Evolutionary conservation across 2,797 vertebrate species (phyloP).

Genomic region (Oryzias dopingdopingensis): DNA sequence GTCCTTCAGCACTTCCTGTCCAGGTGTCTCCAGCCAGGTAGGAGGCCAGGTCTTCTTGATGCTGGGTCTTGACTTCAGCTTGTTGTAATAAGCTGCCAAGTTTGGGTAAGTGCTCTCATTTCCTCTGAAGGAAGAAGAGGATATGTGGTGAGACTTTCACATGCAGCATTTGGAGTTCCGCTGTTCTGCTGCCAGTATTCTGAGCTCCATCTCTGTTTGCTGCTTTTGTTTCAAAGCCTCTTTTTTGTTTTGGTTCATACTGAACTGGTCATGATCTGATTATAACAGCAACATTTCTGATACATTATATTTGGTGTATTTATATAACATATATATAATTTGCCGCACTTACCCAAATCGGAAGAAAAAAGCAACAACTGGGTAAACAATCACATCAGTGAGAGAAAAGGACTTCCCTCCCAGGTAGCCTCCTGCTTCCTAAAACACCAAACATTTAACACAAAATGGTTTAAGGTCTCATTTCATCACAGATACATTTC

Average conservation of each 20-base stretch:
- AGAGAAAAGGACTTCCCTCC: constrained; percentile 63
- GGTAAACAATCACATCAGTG: constrained; percentile 62
- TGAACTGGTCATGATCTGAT: too few relatives aligned
- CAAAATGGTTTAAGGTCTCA: background rate
- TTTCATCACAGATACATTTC: rapidly evolving
- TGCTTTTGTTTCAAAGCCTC: background rate
- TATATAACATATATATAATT: background rate
- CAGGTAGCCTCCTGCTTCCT: background rate
- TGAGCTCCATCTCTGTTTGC: too few relatives aligned
- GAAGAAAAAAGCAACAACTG: background rate
- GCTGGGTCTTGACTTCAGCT: constrained; percentile 71
- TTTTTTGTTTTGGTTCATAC: too few relatives aligned
- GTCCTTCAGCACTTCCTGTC: background rate
- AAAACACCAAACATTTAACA: background rate
- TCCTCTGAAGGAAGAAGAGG: constrained; percentile 45
- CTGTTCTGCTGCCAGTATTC: too few relatives aligned
- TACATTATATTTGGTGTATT: too few relatives aligned
- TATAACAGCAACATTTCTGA: too few relatives aligned
- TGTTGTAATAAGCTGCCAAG: constrained; percentile 66
- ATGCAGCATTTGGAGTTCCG: too few relatives aligned
- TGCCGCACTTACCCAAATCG: background rate
- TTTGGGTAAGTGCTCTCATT: constrained; percentile 62
- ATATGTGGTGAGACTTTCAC: background rate
- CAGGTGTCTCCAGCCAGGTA: constrained; percentile 60
- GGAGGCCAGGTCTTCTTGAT: constrained; percentile 69